Evolutionary conservation across 2,797 vertebrate genomes (phyloP).

Genomic region (Cyprinella venusta): DNA sequence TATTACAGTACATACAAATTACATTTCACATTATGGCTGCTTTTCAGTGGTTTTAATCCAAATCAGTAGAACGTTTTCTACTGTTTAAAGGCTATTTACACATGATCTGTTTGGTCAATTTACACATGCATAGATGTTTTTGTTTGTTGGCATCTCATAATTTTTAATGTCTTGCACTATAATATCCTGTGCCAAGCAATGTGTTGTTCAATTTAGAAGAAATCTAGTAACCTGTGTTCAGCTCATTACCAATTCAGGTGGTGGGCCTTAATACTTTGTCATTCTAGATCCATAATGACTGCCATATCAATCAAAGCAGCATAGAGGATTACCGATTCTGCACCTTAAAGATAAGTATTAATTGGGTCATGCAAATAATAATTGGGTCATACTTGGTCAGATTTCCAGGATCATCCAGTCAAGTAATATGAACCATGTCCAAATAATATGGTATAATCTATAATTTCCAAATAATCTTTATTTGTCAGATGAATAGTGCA

Average conservation of each 20-base stretch:
- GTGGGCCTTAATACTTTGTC: not conserved
- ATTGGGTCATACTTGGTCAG: not conserved
- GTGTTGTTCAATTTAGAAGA: not conserved
- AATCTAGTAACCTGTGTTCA: not conserved
- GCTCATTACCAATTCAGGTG: not conserved
- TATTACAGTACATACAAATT: not conserved
- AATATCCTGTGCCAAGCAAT: not conserved
- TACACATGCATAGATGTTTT: not conserved
- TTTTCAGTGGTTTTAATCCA: not conserved
- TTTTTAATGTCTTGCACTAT: not conserved
- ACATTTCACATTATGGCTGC: not conserved
- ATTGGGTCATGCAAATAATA: not conserved
- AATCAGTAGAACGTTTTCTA: not conserved
- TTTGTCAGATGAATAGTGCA: not conserved
- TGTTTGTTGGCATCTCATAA: not conserved
- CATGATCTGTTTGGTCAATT: not conserved
- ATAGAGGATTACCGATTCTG: not conserved
- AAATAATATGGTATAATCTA: conserved; percentile 9
- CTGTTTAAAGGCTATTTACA: not conserved
- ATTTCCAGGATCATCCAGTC: not conserved
- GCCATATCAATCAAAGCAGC: not conserved
- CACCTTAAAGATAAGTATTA: not conserved
- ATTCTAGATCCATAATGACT: not conserved
- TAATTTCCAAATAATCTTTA: no score
- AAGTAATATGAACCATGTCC: not conserved